phyloP scores from a whole-genome alignment of 2,797 vertebrate species.

The Poeciliopsis gracilis region DNA sequence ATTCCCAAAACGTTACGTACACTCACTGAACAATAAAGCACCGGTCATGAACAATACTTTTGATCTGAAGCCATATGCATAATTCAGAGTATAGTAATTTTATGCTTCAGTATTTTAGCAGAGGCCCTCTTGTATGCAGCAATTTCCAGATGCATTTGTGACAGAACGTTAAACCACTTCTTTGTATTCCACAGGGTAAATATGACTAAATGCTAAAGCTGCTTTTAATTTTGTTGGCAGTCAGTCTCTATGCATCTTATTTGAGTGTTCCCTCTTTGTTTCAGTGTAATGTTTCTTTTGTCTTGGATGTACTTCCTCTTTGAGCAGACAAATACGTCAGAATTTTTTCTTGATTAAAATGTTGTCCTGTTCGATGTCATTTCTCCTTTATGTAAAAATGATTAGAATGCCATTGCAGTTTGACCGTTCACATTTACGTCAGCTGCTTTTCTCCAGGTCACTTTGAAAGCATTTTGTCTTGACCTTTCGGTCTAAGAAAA shows the following conservation, averaged over 20 bases:
- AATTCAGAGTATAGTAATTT: conserved; percentile 66
- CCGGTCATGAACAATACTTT: conserved; percentile 58
- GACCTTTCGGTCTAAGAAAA: background rate
- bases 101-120: conserved; percentile 55
- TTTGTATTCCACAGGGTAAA: conserved; percentile 62
- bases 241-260: conserved; percentile 60
- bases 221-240: conserved; percentile 68
- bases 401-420: background rate
- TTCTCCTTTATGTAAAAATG: background rate
- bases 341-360: conserved; percentile 35
- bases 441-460: background rate
- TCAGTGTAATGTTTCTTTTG: conserved; percentile 39
- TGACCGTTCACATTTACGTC: background rate
- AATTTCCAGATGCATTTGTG: conserved; percentile 67
- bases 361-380: conserved; percentile 26
- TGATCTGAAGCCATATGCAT: conserved; percentile 63
- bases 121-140: conserved; percentile 54
- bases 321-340: conserved; percentile 29
- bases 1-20: conserved; percentile 52
- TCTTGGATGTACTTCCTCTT: conserved; percentile 35
- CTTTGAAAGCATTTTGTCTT: background rate
- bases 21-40: conserved; percentile 58
- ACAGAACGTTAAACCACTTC: conserved; percentile 63
- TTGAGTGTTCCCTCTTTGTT: conserved; percentile 50
- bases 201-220: conserved; percentile 52